These are phyloP conservation scores for Empidonax traillii DNA, from an alignment of 2,113 vertebrate species.

Conservation along the genomic window DNA sequence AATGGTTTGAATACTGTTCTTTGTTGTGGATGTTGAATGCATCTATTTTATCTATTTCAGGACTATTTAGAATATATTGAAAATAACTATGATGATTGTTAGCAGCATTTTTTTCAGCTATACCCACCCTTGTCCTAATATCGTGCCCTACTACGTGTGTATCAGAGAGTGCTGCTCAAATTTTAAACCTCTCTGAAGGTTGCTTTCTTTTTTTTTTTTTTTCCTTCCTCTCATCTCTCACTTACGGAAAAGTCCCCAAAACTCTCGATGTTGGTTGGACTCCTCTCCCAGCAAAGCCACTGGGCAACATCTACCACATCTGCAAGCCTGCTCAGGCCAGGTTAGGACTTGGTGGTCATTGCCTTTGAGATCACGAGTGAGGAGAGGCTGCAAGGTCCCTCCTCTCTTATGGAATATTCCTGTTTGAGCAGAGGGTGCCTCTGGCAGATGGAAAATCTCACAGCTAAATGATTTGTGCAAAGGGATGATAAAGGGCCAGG, in stretches of 20 bases:
- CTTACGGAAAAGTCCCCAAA: not conserved
- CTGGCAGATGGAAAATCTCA: not conserved
- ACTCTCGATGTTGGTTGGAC: not conserved
- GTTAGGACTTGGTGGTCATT: not conserved
- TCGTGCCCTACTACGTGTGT: too few species aligned
- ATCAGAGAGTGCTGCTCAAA: not conserved
- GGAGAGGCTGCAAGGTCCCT: not conserved
- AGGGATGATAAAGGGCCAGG: not conserved
- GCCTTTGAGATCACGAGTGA: not conserved
- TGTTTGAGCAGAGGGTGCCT: not conserved
- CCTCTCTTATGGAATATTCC: not conserved
- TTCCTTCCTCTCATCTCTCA: not conserved
- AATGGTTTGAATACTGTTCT: not conserved
- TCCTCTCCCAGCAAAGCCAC: not conserved
- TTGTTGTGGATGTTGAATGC: not conserved
- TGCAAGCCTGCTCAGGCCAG: not conserved
- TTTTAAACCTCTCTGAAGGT: not conserved
- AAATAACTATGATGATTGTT: not conserved
- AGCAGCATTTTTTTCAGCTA: not conserved
- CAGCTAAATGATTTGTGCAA: not conserved
- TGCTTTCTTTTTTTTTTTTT: not conserved
- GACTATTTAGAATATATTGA: not conserved
- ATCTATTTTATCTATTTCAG: not conserved
- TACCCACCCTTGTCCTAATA: not conserved
- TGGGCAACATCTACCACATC: not conserved